Evolutionary conservation across 2,113 vertebrate species (phyloP).

Genomic region (Grammomys surdaster): DNA sequence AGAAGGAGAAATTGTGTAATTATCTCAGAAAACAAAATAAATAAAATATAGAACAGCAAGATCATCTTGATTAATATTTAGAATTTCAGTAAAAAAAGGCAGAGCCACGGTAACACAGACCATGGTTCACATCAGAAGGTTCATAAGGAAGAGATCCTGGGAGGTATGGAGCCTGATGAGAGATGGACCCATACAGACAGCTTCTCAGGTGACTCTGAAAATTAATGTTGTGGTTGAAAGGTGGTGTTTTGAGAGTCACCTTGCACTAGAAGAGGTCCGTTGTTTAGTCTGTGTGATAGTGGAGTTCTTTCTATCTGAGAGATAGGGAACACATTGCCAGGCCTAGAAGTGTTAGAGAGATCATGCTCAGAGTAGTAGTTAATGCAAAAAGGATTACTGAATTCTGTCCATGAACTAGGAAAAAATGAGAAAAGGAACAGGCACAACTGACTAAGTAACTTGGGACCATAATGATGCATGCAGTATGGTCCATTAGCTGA

Average conservation of each 20-base stretch:
- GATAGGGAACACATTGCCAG: not conserved
- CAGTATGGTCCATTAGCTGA: not conserved
- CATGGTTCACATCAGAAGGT: not conserved
- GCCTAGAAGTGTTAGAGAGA: not conserved
- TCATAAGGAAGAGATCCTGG: not conserved
- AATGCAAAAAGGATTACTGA: not conserved
- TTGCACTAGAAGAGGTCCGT: not conserved
- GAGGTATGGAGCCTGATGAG: not conserved
- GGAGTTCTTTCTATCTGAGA: not conserved
- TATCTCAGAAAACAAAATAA: not conserved
- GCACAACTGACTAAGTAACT: not conserved
- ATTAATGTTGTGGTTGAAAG: not conserved
- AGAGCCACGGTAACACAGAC: rapidly evolving
- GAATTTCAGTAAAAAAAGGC: not conserved
- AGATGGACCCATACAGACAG: too few species aligned
- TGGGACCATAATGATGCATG: not conserved
- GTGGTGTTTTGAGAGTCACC: not conserved
- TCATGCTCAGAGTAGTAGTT: not conserved
- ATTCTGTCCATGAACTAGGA: not conserved
- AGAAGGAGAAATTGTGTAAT: not conserved
- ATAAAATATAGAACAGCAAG: not conserved
- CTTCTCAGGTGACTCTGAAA: not conserved
- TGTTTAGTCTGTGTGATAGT: not conserved
- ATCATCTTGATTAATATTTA: not conserved
- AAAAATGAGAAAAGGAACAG: not conserved